Conservation (phyloP, 1,140 invertebrate genomes). For the Ruditapes philippinarum region DNA sequence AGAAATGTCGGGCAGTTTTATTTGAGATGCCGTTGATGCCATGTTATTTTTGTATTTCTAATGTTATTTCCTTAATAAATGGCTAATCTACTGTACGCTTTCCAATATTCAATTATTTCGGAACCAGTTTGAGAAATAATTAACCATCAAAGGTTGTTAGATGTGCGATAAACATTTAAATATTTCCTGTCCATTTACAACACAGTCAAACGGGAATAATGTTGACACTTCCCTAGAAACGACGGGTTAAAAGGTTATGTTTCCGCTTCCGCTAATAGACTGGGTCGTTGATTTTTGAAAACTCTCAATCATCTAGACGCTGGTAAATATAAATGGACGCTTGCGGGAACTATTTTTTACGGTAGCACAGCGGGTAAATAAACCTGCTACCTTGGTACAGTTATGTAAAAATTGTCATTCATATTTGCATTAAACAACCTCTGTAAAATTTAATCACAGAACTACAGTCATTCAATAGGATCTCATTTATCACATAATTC, state of each 20-base stretch:
- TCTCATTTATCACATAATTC: no score
- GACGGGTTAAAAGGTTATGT: slow-evolving; percentile 52
- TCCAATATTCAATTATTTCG: no score
- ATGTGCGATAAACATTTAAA: slow-evolving; percentile 28
- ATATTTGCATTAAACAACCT: no score
- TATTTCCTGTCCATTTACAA: neutral
- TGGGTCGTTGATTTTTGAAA: neutral
- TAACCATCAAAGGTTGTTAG: neutral
- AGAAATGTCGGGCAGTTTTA: slow-evolving; percentile 77
- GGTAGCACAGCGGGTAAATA: neutral
- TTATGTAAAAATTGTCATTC: neutral
- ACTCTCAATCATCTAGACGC: no score
- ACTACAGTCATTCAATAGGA: no score
- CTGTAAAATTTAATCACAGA: no score
- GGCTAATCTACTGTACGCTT: no score
- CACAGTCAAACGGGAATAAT: slow-evolving; percentile 28
- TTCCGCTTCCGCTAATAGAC: slow-evolving; percentile 53
- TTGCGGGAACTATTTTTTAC: neutral
- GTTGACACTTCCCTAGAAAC: slow-evolving; percentile 73
- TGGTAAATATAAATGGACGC: neutral
- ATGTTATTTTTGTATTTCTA: neutral
- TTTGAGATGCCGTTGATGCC: slow-evolving; percentile 71
- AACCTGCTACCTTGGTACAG: no score
- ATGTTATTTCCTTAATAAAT: no score
- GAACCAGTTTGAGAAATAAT: no score